Evolutionary conservation across 2,113 vertebrate genomes (phyloP).

Genomic region (Speoplatyrhinus poulsoni): DNA sequence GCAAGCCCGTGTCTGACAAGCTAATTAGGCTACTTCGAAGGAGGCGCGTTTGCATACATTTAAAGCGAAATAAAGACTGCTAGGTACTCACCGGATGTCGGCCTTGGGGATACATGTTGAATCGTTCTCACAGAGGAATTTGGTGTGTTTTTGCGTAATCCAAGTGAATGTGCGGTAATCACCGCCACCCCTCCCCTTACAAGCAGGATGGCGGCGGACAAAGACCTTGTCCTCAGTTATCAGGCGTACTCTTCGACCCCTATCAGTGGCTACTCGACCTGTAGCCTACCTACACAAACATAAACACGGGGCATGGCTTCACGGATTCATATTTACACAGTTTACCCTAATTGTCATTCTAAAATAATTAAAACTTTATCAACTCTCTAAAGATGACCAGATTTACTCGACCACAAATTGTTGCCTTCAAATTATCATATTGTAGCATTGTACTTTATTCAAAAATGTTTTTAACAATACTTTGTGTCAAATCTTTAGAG

Average conservation of each 20-base stretch:
- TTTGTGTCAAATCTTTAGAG: neutral
- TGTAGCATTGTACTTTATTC: neutral
- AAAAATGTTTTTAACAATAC: neutral
- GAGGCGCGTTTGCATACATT: slow-evolving; percentile 47
- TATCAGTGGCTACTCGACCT: slow-evolving; percentile 44
- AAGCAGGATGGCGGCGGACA: slow-evolving; percentile 70
- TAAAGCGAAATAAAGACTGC: slow-evolving; percentile 39
- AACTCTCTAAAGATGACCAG: slow-evolving; percentile 9
- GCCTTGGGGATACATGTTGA: slow-evolving; percentile 92
- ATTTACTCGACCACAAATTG: neutral
- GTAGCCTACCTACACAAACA: slow-evolving; percentile 27
- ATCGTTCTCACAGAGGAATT: slow-evolving; percentile 57
- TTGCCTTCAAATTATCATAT: neutral
- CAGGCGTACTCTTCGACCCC: slow-evolving; percentile 51
- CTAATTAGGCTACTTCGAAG: slow-evolving; percentile 54
- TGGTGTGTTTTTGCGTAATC: slow-evolving; percentile 58
- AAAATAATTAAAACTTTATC: slow-evolving; percentile 10
- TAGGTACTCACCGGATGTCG: slow-evolving; percentile 90
- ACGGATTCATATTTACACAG: slow-evolving; percentile 23
- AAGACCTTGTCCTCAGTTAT: slow-evolving; percentile 57
- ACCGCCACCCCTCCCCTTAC: slow-evolving; percentile 68
- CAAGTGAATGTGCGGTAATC: slow-evolving; percentile 68
- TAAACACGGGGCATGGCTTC: slow-evolving; percentile 36
- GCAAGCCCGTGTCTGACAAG: slow-evolving; percentile 45
- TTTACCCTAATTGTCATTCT: slow-evolving; percentile 15